Evolutionary conservation across 2,888 invertebrate species (phyloP), one percentile per base, ranked within the genome.

Genomic region (Apomyelois bistriatella): DNA sequence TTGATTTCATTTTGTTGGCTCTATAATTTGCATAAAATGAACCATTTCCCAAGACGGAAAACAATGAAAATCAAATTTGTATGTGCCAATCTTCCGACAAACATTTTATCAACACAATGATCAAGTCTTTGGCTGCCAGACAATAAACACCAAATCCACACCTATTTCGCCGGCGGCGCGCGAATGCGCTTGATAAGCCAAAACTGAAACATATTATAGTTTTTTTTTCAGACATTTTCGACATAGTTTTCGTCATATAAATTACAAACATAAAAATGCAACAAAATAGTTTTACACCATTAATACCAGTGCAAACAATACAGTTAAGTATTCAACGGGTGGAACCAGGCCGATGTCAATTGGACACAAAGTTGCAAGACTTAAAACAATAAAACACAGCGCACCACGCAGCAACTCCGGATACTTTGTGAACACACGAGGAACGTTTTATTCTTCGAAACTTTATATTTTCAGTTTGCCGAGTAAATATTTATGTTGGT

Each of bases 351-450:
- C 40, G 15, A 28, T 49, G 49, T 49, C 49, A 49, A 49, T 49
- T 49, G 49, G 49, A 13, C 36, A 48, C 49, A 49, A 49, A 49
- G 49, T 49, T 49, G 49, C 49, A 22, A 38, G 17, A 28, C 49
- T 40, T 30, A 10, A 28, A 49, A 49, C 49, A 40, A 49, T 38
- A 48, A 49, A 49, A 49, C 30, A 49, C 35, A 35, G 36, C 35
- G 28, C 40, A 28, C 37, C 38, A 37, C 48, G 22, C 28, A 22
- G 12, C n/a, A 28, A 22, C 37, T 48, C 17, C 7, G 49, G 15
- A 37, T 22, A 48, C 37, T 48, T 48, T 49, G 28, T 40, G 49
- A 28, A 28, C 38, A 28, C 48, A 48, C 22, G 17, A 22, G 30
- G 15, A 40, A 40, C 49, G 40, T 40, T 28, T 49, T 49, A 40